phyloP scores from a whole-genome alignment of 2,113 vertebrate species.

The Carlito syrichta region DNA sequence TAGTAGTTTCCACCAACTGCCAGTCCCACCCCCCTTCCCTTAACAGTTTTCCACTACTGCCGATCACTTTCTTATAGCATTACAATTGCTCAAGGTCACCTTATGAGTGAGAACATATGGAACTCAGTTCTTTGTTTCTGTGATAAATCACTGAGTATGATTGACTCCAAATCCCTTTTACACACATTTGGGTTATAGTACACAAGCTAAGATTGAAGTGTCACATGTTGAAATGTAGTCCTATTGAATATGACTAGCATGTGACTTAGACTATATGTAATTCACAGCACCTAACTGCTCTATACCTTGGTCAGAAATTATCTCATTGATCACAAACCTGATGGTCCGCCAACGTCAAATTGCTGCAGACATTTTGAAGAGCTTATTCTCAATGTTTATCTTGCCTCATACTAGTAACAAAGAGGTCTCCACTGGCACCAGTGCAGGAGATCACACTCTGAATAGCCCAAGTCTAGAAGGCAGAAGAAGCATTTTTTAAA shows the following conservation, averaged over 20 bases:
- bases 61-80: no score
- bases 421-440: not conserved
- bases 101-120: no score
- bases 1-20: no score
- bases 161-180: no score
- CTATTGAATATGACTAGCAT: not conserved
- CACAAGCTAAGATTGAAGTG: not conserved
- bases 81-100: no score
- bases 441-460: not conserved
- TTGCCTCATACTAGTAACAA: no score
- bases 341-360: not conserved
- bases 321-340: not conserved
- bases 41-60: no score
- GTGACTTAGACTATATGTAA: accelerated
- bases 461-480: not conserved
- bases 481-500: not conserved
- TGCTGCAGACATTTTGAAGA: not conserved
- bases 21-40: no score
- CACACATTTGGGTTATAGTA: not conserved
- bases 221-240: not conserved
- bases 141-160: no score
- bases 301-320: not conserved
- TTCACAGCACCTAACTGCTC: not conserved
- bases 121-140: no score
- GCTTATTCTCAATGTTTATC: not conserved